phyloP scores from a whole-genome alignment of 2,888 invertebrate species.

The Eudasyphora cyanicolor region DNA sequence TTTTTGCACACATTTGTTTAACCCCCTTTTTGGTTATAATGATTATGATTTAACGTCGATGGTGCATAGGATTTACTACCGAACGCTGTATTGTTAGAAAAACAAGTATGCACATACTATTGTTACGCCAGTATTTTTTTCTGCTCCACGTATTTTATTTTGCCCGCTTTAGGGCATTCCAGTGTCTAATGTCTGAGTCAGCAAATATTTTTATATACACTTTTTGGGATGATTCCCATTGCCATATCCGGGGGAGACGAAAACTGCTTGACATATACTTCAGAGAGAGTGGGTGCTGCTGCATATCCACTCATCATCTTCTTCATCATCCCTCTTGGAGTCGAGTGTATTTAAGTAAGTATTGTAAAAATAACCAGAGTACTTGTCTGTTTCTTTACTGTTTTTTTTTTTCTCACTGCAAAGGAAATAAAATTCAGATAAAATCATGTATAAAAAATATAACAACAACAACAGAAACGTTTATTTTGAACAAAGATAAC shows the following conservation, averaged over 20 bases:
- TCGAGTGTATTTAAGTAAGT: constrained; percentile 58
- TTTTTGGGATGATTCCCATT: neutral
- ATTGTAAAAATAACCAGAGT: constrained; percentile 51
- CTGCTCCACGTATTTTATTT: neutral
- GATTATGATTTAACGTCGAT: constrained; percentile 1
- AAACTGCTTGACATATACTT: neutral
- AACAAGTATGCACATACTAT: neutral
- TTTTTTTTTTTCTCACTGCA: constrained; percentile 2
- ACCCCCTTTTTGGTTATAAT: neutral
- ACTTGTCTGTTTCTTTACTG: constrained; percentile 2
- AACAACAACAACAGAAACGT: constrained; percentile 40
- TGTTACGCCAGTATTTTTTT: neutral
- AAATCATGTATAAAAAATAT: constrained; percentile 49
- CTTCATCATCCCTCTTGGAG: neutral
- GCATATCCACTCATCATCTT: constrained; percentile 6
- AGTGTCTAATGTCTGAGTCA: neutral
- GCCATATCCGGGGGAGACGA: neutral
- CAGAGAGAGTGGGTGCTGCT: neutral
- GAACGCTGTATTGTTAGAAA: neutral
- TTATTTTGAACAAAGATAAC: constrained; percentile 56
- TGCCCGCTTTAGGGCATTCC: neutral
- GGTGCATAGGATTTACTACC: too few relatives aligned
- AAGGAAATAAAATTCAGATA: constrained; percentile 51
- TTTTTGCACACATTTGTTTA: neutral
- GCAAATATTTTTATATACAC: too few relatives aligned